Conservation (phyloP, 2,113 vertebrate species). For the Neodon shergylaensis region DNA sequence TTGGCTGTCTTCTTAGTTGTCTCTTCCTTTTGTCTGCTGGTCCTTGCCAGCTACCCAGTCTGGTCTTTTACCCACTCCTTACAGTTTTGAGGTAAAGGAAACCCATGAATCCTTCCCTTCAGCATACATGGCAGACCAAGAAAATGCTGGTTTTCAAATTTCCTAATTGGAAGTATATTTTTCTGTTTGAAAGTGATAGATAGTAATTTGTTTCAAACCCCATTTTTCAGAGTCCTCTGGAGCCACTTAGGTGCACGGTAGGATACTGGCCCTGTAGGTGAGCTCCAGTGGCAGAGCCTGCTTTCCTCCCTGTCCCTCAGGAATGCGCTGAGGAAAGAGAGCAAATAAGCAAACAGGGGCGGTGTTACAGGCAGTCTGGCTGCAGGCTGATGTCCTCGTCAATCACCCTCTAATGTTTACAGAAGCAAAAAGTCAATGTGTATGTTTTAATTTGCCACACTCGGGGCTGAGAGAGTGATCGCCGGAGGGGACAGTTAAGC, state of each 20-base stretch:
- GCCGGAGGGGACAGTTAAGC: slow-evolving; percentile 90
- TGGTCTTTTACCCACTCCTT: not conserved
- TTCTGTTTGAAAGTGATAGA: slow-evolving; percentile 3
- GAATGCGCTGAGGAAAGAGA: not conserved
- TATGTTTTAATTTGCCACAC: slow-evolving; percentile 89
- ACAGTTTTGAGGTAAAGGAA: not conserved
- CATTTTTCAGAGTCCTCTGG: not conserved
- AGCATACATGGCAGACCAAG: not conserved
- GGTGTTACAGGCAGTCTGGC: slow-evolving; percentile 70
- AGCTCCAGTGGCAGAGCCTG: not conserved
- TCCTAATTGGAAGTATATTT: not conserved
- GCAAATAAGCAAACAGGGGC: slow-evolving; percentile 50
- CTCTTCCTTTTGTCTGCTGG: not conserved
- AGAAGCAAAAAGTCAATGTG: slow-evolving; percentile 89
- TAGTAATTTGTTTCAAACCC: not conserved
- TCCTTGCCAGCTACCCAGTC: not conserved
- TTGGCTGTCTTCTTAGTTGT: not conserved
- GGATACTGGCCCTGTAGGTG: not conserved
- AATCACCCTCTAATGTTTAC: slow-evolving; percentile 87
- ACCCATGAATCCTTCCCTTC: not conserved
- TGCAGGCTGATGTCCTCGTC: slow-evolving; percentile 82
- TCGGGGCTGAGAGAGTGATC: slow-evolving; percentile 85
- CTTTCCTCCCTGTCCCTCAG: not conserved
- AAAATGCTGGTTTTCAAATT: not conserved
- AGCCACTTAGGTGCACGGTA: not conserved